Percentiles rank a stretch among this genome's conserved stretches.
Conservation (phyloP, 2,888 invertebrate species). For the Nipponacmea schrenckii region DNA sequence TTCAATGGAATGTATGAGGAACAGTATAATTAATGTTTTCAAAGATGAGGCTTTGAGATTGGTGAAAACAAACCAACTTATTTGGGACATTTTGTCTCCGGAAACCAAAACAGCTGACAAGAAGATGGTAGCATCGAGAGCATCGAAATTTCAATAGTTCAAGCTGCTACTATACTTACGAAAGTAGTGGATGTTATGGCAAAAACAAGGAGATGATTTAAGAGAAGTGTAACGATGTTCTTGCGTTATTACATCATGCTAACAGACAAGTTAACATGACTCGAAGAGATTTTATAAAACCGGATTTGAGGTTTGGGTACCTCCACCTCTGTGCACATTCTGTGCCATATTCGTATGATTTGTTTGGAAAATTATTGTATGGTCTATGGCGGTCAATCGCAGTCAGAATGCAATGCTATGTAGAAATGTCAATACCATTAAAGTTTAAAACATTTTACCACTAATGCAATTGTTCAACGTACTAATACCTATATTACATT, state of each 20-base stretch:
- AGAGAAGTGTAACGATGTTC: constrained; percentile 19
- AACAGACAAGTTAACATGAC: constrained; percentile 28
- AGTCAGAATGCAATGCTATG: no score
- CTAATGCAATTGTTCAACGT: no score
- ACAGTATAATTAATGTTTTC: constrained; percentile 18
- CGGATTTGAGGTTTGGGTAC: constrained; percentile 20
- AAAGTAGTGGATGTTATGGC: constrained; percentile 28
- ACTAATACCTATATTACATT: no score
- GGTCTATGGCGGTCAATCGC: no score
- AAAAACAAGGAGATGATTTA: not conserved
- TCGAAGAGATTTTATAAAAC: constrained; percentile 23
- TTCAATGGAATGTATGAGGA: constrained; percentile 26
- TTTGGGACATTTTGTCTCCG: constrained; percentile 23
- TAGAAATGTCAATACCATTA: no score
- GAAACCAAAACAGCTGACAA: no score
- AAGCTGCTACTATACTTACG: constrained; percentile 23
- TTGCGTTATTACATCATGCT: constrained; percentile 30
- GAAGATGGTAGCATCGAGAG: constrained; percentile 11
- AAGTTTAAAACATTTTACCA: no score
- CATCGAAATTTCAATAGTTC: constrained; percentile 21
- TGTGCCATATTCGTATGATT: constrained; percentile 15
- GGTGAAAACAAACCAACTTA: constrained; percentile 22
- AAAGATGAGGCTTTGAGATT: constrained; percentile 24
- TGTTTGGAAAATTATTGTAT: constrained; percentile 36
- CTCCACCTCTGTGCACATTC: constrained; percentile 18